phyloP scores from a whole-genome alignment of 2,113 vertebrate species.

The Fregetta grallaria region DNA sequence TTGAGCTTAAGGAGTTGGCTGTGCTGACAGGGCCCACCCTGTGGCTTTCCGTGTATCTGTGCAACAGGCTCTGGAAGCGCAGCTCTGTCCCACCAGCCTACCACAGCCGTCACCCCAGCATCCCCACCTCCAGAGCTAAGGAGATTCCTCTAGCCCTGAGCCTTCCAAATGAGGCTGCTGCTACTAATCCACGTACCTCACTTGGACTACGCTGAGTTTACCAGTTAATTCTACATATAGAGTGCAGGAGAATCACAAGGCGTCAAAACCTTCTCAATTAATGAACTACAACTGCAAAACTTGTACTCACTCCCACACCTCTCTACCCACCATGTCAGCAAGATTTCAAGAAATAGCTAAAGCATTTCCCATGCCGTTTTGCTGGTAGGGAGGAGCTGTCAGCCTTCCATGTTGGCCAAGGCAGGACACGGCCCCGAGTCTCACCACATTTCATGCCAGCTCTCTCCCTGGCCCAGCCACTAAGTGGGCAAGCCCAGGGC shows the following conservation, averaged over 20 bases:
- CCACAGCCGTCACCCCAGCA: neutral
- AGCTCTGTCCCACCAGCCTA: neutral
- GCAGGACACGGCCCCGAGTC: accelerated
- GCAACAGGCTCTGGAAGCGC: neutral
- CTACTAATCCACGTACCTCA: neutral
- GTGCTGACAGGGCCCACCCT: neutral
- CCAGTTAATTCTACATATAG: neutral
- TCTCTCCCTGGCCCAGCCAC: neutral
- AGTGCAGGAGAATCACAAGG: neutral
- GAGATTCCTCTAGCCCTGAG: neutral
- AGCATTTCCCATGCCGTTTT: neutral
- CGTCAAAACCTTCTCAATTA: neutral
- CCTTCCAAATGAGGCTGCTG: neutral
- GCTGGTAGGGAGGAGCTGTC: neutral
- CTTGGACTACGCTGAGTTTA: neutral
- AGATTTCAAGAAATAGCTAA: neutral
- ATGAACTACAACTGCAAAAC: neutral
- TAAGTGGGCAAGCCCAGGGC: neutral
- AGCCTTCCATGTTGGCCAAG: neutral
- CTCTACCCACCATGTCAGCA: neutral
- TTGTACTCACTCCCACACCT: neutral
- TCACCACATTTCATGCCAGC: neutral
- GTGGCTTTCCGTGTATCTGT: accelerated
- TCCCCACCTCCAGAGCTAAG: neutral
- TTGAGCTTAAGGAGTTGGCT: neutral